Percentiles rank a stretch among this genome's conserved stretches.
phyloP scores from a whole-genome alignment of 1,140 invertebrate species.

The Bradynema listronoti region DNA sequence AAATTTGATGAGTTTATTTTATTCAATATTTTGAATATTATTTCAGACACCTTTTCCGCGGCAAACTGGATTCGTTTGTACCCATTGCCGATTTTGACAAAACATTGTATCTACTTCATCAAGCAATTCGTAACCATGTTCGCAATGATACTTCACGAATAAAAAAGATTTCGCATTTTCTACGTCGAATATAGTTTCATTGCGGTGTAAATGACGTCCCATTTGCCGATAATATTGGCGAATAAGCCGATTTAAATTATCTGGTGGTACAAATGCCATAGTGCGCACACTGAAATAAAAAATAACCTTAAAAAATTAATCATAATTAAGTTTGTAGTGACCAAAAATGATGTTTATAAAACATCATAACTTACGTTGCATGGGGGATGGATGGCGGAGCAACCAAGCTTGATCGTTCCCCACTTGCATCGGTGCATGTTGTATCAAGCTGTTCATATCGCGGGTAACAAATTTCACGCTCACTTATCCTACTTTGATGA shows the following conservation, averaged over 20 bases:
- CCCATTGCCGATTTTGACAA: slow-evolving; percentile 52
- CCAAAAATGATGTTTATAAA: slow-evolving; percentile 17
- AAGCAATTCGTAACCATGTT: slow-evolving; percentile 53
- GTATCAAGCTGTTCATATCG: slow-evolving; percentile 49
- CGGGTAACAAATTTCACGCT: slow-evolving; percentile 53
- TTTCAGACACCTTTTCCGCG: slow-evolving; percentile 37
- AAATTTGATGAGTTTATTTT: background rate
- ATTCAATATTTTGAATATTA: background rate
- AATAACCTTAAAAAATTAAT: slow-evolving; percentile 2
- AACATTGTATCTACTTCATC: slow-evolving; percentile 57
- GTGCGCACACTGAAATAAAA: slow-evolving; percentile 47
- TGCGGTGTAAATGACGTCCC: slow-evolving; percentile 46
- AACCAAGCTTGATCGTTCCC: slow-evolving; percentile 41
- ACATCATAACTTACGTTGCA: slow-evolving; percentile 51
- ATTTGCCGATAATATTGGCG: slow-evolving; percentile 54
- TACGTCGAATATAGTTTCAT: slow-evolving; percentile 31
- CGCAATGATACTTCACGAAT: slow-evolving; percentile 56
- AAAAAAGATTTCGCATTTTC: slow-evolving; percentile 41
- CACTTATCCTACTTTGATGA: slow-evolving; percentile 41
- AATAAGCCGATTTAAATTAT: slow-evolving; percentile 53
- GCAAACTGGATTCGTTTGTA: slow-evolving; percentile 49
- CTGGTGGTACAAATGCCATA: slow-evolving; percentile 57
- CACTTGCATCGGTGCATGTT: slow-evolving; percentile 47
- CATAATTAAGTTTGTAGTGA: background rate
- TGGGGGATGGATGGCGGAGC: slow-evolving; percentile 48